Evolutionary conservation across 2,888 invertebrate species (phyloP), one percentile per base, ranked within the genome.

Genomic region (Palloptera scutellata): DNA sequence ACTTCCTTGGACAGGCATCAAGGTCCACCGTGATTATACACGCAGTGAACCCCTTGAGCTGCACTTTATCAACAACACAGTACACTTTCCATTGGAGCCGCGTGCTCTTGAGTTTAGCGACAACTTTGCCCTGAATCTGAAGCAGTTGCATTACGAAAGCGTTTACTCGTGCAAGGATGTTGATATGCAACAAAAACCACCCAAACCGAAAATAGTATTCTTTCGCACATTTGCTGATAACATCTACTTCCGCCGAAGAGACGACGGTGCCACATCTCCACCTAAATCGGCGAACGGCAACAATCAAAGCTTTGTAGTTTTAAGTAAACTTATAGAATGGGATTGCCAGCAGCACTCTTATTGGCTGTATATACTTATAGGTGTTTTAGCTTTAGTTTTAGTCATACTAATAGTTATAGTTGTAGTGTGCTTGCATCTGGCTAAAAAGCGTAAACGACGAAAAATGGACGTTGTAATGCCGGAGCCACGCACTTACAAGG

Each of bases 401-500:
- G 79, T 88, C 5, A 62, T 85, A 20, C 79, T 88, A 54, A 82
- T 87, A 41, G 74, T 81, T 12, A 43, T 77, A 40, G 84, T 87
- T 67, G 81, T 87, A 73, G 83, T 86, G 48, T 86, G 87, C 77
- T 84, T 87, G 65, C 83, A 83, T 69, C 76, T 86, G 66, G 87
- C 86, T 80, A 86, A 88, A 81, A 85, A 88, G 79, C 86, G 89
- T 79, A 83, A 88, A 84, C 86, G 89, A 84, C 88, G 86, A 78
- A 84, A 84, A 73, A 74, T 91, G 75, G 89, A 90, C 79, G 87
- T 94, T 83, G 91, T 94, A 62, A 88, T 93, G 78, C 94, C 94
- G 0, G 94, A 94, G 76, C 91, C 92, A 1, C 88, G 92, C 79
- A 91, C 93, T 15, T 95, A 94, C 81, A 88, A 91, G 78, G 94